Base-by-base conservation (phyloP, 2,113 vertebrate genomes). In the Psophia crepitans region DNA sequence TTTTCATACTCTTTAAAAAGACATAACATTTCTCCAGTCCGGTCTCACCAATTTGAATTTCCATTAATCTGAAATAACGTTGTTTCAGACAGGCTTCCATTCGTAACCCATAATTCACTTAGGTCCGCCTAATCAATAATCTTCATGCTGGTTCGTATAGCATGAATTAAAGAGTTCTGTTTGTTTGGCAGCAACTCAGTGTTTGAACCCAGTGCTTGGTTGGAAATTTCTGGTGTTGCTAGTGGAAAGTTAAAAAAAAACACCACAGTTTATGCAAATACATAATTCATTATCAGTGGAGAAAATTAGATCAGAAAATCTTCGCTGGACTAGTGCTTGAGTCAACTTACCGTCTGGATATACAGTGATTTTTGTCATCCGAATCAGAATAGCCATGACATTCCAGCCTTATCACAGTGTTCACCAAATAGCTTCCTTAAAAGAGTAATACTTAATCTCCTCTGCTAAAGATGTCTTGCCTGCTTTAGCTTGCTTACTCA, bases 401-500 rank as follows among this genome's bases (percentile, higher is more conserved):
- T 96, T 88, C 75, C 54, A 92, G 30, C 48, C 73, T 95, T 97
- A 93, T 93, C 81, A 61, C n/a, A 39, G 30, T 56, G 30, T 32
- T 87, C 73, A 60, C 84, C 10, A 69, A 91, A 78, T 61, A 93
- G 39, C 77, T 92, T 97, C 96, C 90, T 95, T 92, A 87, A 84
- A 89, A 89, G 32, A 76, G 90, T 89, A 87, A 73, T 85, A 93
- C n/a, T 84, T 86, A 95, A 68, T 89, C 89, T 87, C 56, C 39
- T 53, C 74, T 87, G 48, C 81, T 92, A 46, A 87, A 86, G 74
- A 91, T 33, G 69, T 92, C 94, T 89, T 92, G 92, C 80, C 71
- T 90, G 14, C 90, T 95, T 89, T 84, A 89, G 80, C 89, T 91
- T 92, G 84, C 94, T 96, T 96, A 89, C 65, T 95, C 95, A 95